Evolutionary conservation across 2,113 vertebrate genomes (phyloP).

Genomic region (Sinosuthora webbiana): DNA sequence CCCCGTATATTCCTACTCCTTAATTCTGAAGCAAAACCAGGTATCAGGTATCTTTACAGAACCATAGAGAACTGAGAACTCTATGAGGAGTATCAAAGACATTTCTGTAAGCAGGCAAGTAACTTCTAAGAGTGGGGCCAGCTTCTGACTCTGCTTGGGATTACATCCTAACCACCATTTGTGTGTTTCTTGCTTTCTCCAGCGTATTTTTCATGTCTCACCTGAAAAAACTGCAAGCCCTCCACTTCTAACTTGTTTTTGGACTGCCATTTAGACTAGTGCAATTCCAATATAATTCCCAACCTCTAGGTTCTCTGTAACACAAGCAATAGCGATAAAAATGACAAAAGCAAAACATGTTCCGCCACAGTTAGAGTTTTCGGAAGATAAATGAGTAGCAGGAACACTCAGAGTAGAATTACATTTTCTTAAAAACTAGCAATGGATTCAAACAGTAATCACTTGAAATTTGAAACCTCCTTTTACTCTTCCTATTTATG

Average conservation of each 20-base stretch:
- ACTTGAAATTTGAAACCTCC: not conserved
- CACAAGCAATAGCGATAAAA: not conserved
- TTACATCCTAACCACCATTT: not conserved
- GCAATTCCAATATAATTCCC: not conserved
- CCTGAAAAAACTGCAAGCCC: not conserved
- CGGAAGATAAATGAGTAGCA: not conserved
- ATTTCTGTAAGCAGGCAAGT: not conserved
- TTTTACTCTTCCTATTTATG: not conserved
- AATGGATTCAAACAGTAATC: not conserved
- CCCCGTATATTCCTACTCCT: not conserved
- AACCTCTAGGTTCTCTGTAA: not conserved
- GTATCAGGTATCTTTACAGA: not conserved
- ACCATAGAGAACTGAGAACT: not conserved
- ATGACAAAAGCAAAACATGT: not conserved
- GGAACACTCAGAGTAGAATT: not conserved
- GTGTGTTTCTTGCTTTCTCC: not conserved
- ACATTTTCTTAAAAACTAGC: not conserved
- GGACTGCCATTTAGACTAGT: not conserved
- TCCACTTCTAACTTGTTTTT: not conserved
- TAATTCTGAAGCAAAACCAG: not conserved
- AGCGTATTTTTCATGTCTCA: not conserved
- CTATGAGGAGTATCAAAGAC: not conserved
- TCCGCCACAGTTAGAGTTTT: fast-evolving
- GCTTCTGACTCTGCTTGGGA: not conserved
- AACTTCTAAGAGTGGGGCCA: not conserved